Base-by-base conservation (phyloP, 1,140 invertebrate genomes). In the Fopius arisanus region DNA sequence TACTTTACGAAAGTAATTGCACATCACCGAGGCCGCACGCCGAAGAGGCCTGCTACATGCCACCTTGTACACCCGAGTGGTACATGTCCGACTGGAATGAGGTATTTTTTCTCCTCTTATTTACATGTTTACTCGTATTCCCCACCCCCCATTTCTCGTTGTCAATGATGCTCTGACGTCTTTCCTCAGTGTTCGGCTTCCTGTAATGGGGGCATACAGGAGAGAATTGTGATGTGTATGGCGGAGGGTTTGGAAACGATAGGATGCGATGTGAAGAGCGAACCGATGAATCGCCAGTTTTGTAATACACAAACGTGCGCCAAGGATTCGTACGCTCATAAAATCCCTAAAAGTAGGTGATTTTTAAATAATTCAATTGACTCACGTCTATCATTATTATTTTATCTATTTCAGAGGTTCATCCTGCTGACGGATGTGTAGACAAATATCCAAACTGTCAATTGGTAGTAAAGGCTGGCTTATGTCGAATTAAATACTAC, bases 401-500 rank as follows among this genome's bases (percentile, higher is more conserved):
- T 75, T 66, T 73, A 63, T 67, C n/a, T 62, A 29, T 83, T 84
- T 41, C 78, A 86, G 84, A 79, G 76, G 76, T 77, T 41, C 75
- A 77, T 29, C 74, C 78, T 29, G 70, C 75, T 26, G 69, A 78
- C n/a, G 79, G 82, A 2, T 97, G 96, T 79, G 86, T 90, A 28
- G 95, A 97, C 83, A 92, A 92, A 80, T 91, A 95, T 79, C 84
- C 87, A n/a, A 94, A 94, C 83, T 97, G 95, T 81, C 87, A 89
- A 69, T 86, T 95, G 77, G 94, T 95, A 3, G 91, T 94, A 0
- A 93, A 95, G 82, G 93, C 93, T 19, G 89, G 93, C 70, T 89
- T 96, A 0, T 97, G 95, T 82, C 91, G 91, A 79, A 95, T 95
- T 81, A 92, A 93, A 76, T 96, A 95, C 86, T 96, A 96, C 86